A percentile compares a stretch with the other conserved stretches of the same genome.
These are phyloP conservation scores for Anabacerthia variegaticeps DNA, from an alignment of 2,797 vertebrate species.

Conservation along the genomic window DNA sequence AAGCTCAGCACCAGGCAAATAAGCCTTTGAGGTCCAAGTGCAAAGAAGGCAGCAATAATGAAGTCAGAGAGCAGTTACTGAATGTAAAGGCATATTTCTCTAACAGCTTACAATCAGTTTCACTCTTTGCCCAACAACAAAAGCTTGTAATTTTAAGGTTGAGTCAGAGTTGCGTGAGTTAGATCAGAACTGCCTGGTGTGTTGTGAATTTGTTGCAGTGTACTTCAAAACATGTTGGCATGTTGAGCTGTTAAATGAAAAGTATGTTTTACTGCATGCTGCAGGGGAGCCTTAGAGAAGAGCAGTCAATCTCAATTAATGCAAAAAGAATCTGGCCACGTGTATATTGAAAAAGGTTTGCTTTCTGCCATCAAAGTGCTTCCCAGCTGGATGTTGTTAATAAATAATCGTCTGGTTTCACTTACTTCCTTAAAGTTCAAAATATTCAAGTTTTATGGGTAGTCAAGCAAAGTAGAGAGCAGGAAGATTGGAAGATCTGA, in stretches of 20 bases:
- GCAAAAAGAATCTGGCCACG: conserved; percentile 27
- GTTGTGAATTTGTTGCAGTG: conserved; percentile 20
- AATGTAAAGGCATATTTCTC: background rate
- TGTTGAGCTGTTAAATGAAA: conserved; percentile 13
- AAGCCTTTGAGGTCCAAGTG: background rate
- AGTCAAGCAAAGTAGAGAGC: background rate
- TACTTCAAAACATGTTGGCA: conserved; percentile 1
- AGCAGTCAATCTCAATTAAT: conserved; percentile 51
- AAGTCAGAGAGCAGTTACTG: background rate
- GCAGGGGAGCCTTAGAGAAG: conserved; percentile 12
- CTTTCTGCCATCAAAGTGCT: conserved; percentile 52
- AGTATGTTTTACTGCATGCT: conserved; percentile 11
- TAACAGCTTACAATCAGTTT: background rate
- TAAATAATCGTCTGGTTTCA: conserved; percentile 58
- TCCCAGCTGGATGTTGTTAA: conserved; percentile 41
- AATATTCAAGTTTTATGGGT: background rate
- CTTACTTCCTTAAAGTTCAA: conserved; percentile 29
- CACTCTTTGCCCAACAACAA: background rate
- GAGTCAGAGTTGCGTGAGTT: background rate
- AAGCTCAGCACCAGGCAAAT: background rate
- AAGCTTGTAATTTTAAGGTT: background rate
- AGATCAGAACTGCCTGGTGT: background rate
- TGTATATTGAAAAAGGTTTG: conserved; percentile 10
- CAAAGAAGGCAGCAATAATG: background rate
- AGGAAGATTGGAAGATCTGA: background rate